Evolutionary conservation across 2,888 invertebrate genomes (phyloP).

Genomic region (Drosophila suboccidentalis): DNA sequence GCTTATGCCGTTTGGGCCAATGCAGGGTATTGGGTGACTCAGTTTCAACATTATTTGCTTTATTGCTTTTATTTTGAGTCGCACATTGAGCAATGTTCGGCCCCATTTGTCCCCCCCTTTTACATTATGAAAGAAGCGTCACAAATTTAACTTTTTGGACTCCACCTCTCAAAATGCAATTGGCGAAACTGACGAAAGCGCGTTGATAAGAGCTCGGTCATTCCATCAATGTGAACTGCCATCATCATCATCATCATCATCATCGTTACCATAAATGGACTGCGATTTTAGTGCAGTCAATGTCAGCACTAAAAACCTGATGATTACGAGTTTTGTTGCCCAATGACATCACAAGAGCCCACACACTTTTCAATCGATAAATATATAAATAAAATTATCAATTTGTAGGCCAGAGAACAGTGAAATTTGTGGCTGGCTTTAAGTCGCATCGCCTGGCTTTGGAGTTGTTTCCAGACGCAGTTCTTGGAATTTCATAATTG

Average conservation of each 20-base stretch:
- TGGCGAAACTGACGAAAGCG: constrained; percentile 19
- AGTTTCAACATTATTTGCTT: constrained; percentile 53
- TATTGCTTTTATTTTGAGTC: constrained; percentile 30
- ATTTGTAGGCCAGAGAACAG: constrained; percentile 33
- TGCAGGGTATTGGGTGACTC: constrained; percentile 39
- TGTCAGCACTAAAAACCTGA: constrained; percentile 36
- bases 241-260: constrained; percentile 24
- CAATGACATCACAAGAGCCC: constrained; percentile 62
- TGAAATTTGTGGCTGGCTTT: constrained; percentile 30
- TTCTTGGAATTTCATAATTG: constrained; percentile 80
- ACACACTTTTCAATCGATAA: constrained; percentile 24
- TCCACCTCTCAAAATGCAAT: constrained; percentile 9
- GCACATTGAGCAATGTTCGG: constrained; percentile 52
- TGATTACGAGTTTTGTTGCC: constrained; percentile 16
- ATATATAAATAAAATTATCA: not conserved
- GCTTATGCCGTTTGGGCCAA: not conserved
- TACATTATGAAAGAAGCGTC: constrained; percentile 71
- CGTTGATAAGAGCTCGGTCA: constrained; percentile 26
- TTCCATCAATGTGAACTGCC: constrained; percentile 18
- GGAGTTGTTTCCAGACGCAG: constrained; percentile 28
- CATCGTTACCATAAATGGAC: constrained; percentile 39
- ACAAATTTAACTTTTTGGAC: constrained; percentile 57
- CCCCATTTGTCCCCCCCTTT: constrained; percentile 36
- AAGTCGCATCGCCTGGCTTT: constrained; percentile 2
- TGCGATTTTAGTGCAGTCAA: constrained; percentile 41